Percentiles rank a stretch among this genome's conserved stretches.
Conservation (phyloP, 1,140 invertebrate genomes). For the Paracyclopina nana region DNA sequence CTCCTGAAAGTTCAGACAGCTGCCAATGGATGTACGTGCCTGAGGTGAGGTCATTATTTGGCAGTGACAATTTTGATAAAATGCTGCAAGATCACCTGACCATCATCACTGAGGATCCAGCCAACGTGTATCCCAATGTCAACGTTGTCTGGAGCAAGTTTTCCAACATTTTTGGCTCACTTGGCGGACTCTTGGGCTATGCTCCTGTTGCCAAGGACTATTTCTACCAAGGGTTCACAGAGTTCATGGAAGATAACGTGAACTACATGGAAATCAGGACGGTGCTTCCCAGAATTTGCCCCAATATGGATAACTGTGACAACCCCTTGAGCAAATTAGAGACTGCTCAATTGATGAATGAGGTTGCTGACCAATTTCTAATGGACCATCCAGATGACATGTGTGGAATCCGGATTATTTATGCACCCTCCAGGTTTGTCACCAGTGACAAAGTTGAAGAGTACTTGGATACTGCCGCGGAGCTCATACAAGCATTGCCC, state of each 20-base stretch:
- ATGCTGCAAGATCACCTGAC: constrained; percentile 36
- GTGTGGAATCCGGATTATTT: constrained; percentile 46
- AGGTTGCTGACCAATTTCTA: constrained; percentile 35
- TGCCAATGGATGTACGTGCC: constrained; percentile 38
- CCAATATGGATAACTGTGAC: constrained; percentile 29
- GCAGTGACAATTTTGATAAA: constrained; percentile 34
- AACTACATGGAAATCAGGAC: constrained; percentile 51
- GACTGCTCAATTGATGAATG: constrained; percentile 36
- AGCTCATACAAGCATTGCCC: constrained; percentile 26
- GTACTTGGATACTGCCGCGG: constrained; percentile 20
- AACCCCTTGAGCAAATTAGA: constrained; percentile 31
- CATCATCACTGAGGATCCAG: constrained; percentile 37
- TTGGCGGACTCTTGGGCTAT: constrained; percentile 41
- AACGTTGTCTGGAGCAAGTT: constrained; percentile 48
- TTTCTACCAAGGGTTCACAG: constrained; percentile 43
- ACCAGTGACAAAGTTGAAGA: neutral
- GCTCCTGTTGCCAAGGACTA: constrained; percentile 47
- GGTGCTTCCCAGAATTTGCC: constrained; percentile 26
- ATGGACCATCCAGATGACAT: constrained; percentile 43
- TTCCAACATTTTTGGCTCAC: constrained; percentile 35
- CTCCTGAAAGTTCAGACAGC: no score
- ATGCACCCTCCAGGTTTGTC: constrained; percentile 38
- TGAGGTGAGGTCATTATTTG: constrained; percentile 29
- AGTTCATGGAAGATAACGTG: constrained; percentile 52
- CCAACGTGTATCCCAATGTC: constrained; percentile 35